phyloP scores from a whole-genome alignment of 2,888 invertebrate genomes.

The Mylabris sibirica region DNA sequence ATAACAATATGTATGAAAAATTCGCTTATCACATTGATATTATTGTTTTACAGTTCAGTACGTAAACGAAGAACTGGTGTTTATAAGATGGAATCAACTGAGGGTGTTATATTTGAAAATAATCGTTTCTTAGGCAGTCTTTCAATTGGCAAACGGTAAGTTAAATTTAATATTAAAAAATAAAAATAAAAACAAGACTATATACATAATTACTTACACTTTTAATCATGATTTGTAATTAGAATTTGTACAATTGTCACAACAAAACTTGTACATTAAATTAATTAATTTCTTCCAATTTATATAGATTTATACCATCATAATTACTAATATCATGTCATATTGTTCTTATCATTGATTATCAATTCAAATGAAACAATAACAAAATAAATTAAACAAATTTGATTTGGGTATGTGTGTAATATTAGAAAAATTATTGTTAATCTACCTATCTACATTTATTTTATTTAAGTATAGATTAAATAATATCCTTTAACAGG shows the following conservation, averaged over 20 bases:
- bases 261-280: background rate
- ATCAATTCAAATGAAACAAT: slow-evolving; percentile 17
- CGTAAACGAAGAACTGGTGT: slow-evolving; percentile 56
- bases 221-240: slow-evolving; percentile 17
- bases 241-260: slow-evolving; percentile 5
- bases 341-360: slow-evolving; percentile 39
- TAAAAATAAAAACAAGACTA: slow-evolving; percentile 4
- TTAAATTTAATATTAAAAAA: background rate
- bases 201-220: no score
- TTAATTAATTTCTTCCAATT: background rate
- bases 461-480: slow-evolving; percentile 14
- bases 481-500: slow-evolving; percentile 5
- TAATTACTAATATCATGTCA: slow-evolving; percentile 24
- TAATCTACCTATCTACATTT: background rate
- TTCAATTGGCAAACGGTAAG: slow-evolving; percentile 60
- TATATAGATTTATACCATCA: slow-evolving; percentile 2
- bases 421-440: background rate
- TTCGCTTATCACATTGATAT: background rate
- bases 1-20: background rate
- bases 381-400: slow-evolving; percentile 7
- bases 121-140: slow-evolving; percentile 57
- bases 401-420: slow-evolving; percentile 12
- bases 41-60: slow-evolving; percentile 35
- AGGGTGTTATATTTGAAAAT: slow-evolving; percentile 58
- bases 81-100: slow-evolving; percentile 56